phyloP scores from a whole-genome alignment of 92 coral and sea anemone species.

The Heliopora coerulea region DNA sequence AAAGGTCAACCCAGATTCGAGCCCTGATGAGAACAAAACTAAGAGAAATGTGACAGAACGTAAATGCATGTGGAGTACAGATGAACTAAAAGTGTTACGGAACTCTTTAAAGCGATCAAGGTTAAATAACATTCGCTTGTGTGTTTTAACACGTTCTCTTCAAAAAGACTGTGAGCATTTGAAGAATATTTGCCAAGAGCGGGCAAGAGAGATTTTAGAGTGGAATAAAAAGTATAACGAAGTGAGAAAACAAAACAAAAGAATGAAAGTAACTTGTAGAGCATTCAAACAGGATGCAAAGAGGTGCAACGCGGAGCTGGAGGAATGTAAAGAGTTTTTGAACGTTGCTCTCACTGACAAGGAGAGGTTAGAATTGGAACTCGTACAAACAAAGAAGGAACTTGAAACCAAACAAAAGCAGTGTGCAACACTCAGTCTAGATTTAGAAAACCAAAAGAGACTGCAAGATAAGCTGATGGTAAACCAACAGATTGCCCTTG shows the following conservation, averaged over 20 bases:
- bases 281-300: constrained; percentile 86
- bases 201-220: constrained; percentile 45
- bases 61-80: constrained; percentile 70
- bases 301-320: constrained; percentile 47
- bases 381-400: constrained; percentile 54
- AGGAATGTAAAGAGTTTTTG: constrained; percentile 52
- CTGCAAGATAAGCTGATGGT: constrained; percentile 48
- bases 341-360: constrained; percentile 40
- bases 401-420: constrained; percentile 41
- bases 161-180: constrained; percentile 55
- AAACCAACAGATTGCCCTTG: constrained; percentile 47
- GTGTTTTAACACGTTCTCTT: constrained; percentile 63
- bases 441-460: constrained; percentile 48
- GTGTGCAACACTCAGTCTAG: constrained; percentile 44
- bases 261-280: constrained; percentile 73
- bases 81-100: constrained; percentile 69
- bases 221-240: constrained; percentile 62
- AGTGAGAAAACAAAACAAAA: constrained; percentile 34
- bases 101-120: constrained; percentile 75
- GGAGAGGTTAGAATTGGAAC: constrained; percentile 51
- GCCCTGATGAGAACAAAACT: not conserved
- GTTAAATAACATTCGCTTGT: constrained; percentile 75
- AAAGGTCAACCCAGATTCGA: not conserved
- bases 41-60: not conserved
- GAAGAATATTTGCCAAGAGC: constrained; percentile 53